Conservation (phyloP, 2,113 vertebrate species). For the Xenopus borealis region DNA sequence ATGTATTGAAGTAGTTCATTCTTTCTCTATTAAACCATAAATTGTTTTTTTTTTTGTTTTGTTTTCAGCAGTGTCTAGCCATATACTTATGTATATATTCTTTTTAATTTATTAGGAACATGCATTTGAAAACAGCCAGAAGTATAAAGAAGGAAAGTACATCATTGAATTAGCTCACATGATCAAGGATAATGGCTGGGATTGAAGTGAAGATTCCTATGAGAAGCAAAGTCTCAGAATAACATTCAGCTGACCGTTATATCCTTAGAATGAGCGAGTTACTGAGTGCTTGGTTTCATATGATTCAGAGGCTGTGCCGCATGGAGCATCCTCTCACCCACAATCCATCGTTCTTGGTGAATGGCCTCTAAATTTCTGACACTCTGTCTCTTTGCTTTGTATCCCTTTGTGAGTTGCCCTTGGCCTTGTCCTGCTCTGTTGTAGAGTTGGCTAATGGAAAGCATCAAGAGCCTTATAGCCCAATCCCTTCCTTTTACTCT, state of each 20-base stretch:
- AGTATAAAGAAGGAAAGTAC: conserved; percentile 99
- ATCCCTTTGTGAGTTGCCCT: conserved; percentile 75
- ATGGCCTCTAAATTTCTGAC: conserved; percentile 73
- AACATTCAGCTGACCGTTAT: conserved; percentile 68
- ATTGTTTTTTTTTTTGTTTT: no score
- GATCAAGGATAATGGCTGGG: conserved; percentile 99
- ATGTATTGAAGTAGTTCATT: no score
- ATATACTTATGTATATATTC: no score
- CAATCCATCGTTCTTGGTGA: conserved; percentile 68
- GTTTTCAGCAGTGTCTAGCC: no score
- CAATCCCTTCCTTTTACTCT: conserved; percentile 30
- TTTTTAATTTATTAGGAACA: conserved; percentile 76
- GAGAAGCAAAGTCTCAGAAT: conserved; percentile 58
- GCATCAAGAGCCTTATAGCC: conserved; percentile 52
- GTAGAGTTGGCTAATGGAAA: conserved; percentile 66
- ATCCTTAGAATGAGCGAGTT: conserved; percentile 72
- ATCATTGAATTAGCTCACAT: conserved; percentile 99
- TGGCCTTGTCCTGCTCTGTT: conserved; percentile 68
- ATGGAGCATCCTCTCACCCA: conserved; percentile 67
- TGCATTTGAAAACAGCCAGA: conserved; percentile 97
- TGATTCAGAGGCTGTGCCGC: conserved; percentile 69
- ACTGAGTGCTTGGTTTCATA: conserved; percentile 73
- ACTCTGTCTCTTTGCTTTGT: conserved; percentile 79
- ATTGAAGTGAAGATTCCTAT: conserved; percentile 67
- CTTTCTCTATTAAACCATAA: no score